Conservation (phyloP, 2,113 vertebrate genomes). For the Cheilinus undulatus region DNA sequence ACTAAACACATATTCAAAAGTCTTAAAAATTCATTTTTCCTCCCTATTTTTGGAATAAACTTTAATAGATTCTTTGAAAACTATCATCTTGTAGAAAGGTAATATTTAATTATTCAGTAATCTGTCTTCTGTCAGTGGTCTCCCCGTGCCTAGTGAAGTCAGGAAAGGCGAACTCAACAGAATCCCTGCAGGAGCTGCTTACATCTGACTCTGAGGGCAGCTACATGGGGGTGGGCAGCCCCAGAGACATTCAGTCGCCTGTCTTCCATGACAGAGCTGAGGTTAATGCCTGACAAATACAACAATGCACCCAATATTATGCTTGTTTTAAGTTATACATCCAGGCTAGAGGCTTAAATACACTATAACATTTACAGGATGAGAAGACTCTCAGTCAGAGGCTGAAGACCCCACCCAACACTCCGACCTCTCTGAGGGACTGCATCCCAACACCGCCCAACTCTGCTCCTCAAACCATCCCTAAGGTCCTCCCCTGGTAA, state of each 20-base stretch:
- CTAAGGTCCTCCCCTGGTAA: conserved; percentile 72
- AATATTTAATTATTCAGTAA: background rate
- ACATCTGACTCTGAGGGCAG: conserved; percentile 98
- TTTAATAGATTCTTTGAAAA: background rate
- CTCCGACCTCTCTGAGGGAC: conserved; percentile 81
- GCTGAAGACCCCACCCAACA: conserved; percentile 76
- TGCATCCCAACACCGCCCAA: conserved; percentile 69
- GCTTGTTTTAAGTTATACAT: background rate
- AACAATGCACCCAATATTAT: background rate
- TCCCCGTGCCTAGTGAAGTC: conserved; percentile 84
- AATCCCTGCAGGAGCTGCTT: conserved; percentile 93
- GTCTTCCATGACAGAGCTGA: conserved; percentile 88
- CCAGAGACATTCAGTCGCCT: conserved; percentile 92
- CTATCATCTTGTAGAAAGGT: background rate
- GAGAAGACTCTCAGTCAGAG: conserved; percentile 77
- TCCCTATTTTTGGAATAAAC: background rate
- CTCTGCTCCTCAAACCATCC: conserved; percentile 86
- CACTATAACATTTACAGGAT: conserved; percentile 66
- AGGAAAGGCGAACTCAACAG: conserved; percentile 89
- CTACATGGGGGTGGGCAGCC: conserved; percentile 89
- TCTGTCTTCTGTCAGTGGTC: conserved; percentile 48
- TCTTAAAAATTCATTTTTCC: no score
- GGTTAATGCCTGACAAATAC: conserved; percentile 68
- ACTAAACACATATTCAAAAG: no score
- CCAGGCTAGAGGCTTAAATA: background rate